Percentiles rank a stretch among this genome's conserved stretches.
phyloP scores from a whole-genome alignment of 1,140 invertebrate genomes.

The Drosophila chauvacae region DNA sequence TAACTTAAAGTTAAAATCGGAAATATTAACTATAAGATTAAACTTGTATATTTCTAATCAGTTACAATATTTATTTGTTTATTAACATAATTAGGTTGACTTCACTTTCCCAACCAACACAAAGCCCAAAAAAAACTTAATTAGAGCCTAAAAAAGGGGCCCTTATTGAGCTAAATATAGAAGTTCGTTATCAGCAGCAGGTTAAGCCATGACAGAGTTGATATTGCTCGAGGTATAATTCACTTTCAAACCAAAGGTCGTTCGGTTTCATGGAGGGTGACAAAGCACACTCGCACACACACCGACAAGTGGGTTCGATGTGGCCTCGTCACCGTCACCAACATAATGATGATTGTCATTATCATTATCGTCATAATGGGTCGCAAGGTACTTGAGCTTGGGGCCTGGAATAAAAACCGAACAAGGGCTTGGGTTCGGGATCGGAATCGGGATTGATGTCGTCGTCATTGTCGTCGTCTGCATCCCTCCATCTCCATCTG shows the following conservation, averaged over 20 bases:
- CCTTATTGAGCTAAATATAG: background rate
- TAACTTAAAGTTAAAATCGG: too few relatives aligned
- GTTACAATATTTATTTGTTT: background rate
- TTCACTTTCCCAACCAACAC: background rate
- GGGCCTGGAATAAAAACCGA: constrained; percentile 19
- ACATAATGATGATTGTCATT: constrained; percentile 27
- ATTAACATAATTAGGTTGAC: background rate
- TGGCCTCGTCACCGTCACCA: constrained; percentile 49
- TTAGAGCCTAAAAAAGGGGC: background rate
- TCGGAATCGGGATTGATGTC: constrained; percentile 29
- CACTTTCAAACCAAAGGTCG: constrained; percentile 50
- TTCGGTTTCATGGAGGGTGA: constrained; percentile 44
- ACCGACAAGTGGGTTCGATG: constrained; percentile 40
- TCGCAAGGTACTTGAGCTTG: constrained; percentile 52
- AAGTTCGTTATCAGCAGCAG: constrained; percentile 33
- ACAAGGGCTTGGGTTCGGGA: constrained; percentile 15
- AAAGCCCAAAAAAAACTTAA: background rate
- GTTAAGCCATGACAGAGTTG: constrained; percentile 24
- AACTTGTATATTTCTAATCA: background rate
- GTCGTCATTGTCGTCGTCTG: constrained; percentile 5
- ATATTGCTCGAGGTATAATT: constrained; percentile 33
- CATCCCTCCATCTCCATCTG: constrained; percentile 19
- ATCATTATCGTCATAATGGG: constrained; percentile 44
- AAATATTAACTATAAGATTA: background rate
- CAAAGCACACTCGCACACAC: constrained; percentile 15